These are phyloP conservation scores for Sinocyclocheilus maitianheensis DNA, from an alignment of 2,113 vertebrate genomes.

Conservation along the genomic window DNA sequence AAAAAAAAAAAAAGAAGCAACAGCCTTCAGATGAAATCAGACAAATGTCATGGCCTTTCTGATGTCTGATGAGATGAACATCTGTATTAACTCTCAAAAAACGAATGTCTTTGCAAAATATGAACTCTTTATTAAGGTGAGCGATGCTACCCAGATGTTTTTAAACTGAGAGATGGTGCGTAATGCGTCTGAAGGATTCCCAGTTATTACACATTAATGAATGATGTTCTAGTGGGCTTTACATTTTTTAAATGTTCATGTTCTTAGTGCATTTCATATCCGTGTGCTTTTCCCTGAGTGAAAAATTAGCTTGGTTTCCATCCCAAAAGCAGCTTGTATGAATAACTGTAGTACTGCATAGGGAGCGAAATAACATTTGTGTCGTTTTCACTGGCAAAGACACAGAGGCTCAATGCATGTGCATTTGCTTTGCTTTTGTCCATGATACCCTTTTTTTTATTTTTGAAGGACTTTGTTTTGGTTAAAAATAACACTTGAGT, in stretches of 20 bases:
- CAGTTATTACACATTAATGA: neutral
- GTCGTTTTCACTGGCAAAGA: neutral
- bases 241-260: neutral
- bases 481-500: slow-evolving; percentile 35
- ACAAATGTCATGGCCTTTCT: neutral
- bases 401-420: neutral
- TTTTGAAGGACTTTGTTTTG: neutral
- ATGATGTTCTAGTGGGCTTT: neutral
- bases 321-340: neutral
- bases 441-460: neutral
- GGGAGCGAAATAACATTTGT: neutral
- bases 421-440: neutral
- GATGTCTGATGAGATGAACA: neutral
- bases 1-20: neutral
- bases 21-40: neutral
- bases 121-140: neutral
- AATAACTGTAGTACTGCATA: neutral
- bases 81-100: neutral
- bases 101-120: neutral
- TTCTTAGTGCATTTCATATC: slow-evolving; percentile 11
- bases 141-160: neutral
- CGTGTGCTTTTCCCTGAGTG: slow-evolving; percentile 8
- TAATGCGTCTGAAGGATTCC: neutral
- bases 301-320: neutral
- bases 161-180: neutral